Percentiles rank a stretch among this genome's conserved stretches.
These are phyloP conservation scores for Mesitornis unicolor DNA, from an alignment of 2,113 vertebrate species.

Conservation along the genomic window DNA sequence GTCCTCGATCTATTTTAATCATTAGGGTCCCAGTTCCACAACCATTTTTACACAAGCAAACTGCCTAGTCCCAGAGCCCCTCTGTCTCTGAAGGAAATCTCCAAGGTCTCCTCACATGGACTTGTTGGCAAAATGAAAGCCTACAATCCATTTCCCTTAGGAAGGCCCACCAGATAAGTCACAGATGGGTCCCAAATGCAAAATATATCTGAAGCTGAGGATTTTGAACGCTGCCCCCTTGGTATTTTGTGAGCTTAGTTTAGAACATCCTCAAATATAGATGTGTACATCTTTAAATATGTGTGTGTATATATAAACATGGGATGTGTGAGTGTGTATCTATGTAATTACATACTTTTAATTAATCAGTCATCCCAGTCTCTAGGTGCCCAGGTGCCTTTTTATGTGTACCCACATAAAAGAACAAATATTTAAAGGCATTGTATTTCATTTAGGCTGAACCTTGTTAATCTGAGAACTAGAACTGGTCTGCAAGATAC, in stretches of 20 bases:
- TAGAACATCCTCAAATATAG: background rate
- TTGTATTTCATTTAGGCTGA: background rate
- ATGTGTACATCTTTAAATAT: background rate
- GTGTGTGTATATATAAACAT: background rate
- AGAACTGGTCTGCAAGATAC: background rate
- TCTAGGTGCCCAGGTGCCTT: background rate
- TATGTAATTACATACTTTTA: background rate
- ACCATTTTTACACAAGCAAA: background rate
- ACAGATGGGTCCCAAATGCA: background rate
- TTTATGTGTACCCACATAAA: background rate
- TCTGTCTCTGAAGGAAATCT: background rate
- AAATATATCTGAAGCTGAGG: background rate
- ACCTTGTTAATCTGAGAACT: background rate
- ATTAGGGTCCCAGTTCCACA: background rate
- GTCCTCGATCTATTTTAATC: background rate
- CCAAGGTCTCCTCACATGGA: background rate
- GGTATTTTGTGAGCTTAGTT: constrained; percentile 5
- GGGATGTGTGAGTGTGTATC: background rate
- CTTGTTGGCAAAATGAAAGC: background rate
- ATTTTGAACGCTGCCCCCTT: background rate
- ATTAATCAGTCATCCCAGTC: background rate
- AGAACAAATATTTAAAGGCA: background rate
- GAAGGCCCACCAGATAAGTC: background rate
- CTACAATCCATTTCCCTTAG: background rate
- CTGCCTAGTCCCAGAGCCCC: background rate